phyloP scores from a whole-genome alignment of 2,113 vertebrate genomes.

The Himantopus leucocephalus region DNA sequence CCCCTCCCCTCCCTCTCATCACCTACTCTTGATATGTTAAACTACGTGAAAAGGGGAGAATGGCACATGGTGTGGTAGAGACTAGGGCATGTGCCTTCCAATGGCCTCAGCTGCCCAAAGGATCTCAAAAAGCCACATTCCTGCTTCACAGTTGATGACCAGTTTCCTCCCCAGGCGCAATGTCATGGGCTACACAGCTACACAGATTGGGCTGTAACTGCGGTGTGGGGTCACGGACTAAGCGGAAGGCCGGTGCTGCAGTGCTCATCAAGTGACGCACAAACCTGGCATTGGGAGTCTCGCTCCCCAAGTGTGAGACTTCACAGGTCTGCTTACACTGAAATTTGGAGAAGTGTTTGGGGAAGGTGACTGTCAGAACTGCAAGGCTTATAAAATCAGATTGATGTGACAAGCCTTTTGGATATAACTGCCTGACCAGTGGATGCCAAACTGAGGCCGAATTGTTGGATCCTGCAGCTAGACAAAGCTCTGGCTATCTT shows the following conservation, averaged over 20 bases:
- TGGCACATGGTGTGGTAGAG: neutral
- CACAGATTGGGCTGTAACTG: neutral
- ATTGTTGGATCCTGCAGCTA: neutral
- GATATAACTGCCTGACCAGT: neutral
- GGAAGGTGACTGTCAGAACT: neutral
- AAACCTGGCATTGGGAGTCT: neutral
- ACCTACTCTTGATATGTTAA: neutral
- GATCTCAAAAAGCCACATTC: neutral
- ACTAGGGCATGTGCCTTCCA: neutral
- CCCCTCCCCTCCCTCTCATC: too few relatives aligned
- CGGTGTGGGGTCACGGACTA: neutral
- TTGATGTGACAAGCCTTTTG: neutral
- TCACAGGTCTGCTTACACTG: neutral
- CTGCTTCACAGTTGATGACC: neutral
- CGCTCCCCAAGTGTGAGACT: neutral
- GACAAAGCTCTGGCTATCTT: neutral
- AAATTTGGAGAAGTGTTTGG: neutral
- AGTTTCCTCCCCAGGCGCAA: neutral
- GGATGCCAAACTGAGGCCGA: neutral
- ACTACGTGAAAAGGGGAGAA: neutral
- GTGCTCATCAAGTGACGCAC: neutral
- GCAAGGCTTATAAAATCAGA: neutral
- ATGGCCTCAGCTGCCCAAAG: neutral
- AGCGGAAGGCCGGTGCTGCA: fast-evolving
- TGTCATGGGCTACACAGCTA: neutral